Evolutionary conservation across 2,888 invertebrate species (phyloP), one percentile per base, ranked within the genome.

Genomic region (Callyntrura sp.): DNA sequence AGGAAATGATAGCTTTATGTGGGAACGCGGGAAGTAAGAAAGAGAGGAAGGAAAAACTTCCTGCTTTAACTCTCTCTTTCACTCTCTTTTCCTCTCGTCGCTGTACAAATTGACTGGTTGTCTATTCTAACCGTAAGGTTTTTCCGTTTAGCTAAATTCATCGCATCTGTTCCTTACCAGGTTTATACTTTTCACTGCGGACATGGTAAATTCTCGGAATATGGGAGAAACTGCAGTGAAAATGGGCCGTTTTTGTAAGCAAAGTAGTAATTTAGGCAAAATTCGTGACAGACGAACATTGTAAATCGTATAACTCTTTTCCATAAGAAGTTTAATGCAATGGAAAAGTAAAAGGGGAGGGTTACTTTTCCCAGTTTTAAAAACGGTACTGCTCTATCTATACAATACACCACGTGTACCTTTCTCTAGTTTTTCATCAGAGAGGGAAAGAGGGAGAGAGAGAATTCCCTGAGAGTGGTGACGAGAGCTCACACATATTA

Each of bases 251-350:
- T 70, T 35, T 55, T 78, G 43, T 28, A 78, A 78, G 78, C 55
- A 78, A 76, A 76, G 76, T 78, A 78, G 57, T 78, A 55, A 78
- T 57, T 78, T 78, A 78, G 20, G 78, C 43, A 57, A n/a, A 78
- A 14, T 78, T 57, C 57, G 78, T 78, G 78, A 78, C 57, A 78
- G 35, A 28, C 14, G 25, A 28, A 78, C 57, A 57, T 78, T 57
- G 78, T 28, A 78, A 55, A 51, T 51, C 23, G 48, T 45, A 20
- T 12, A n/a, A 17, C 12, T 2, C 43, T 17, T 35, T 17, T 62
- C 11, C 60, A 62, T 28, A 60, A n/a, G n/a, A 51, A 62, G 12
- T 23, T 23, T 62, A 17, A n/a, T 35, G 43, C 9, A 1, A 8
- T 14, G 45, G 60, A 9, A 70, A 43, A 43, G 20, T 8, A 35